Base-by-base conservation (phyloP, 1,140 invertebrate species). In the Cydia amplana region DNA sequence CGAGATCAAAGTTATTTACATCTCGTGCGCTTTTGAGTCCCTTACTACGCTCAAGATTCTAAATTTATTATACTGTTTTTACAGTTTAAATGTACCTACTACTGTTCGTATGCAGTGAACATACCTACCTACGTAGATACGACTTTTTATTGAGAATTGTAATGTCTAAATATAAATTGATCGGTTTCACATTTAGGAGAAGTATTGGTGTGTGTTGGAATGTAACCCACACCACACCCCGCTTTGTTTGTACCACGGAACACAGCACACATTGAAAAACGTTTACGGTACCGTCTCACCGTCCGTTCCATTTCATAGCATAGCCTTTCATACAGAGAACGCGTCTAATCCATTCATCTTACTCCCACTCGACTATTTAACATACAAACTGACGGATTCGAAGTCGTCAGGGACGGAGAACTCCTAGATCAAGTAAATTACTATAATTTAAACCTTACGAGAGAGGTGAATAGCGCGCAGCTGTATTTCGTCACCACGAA, bases 191-290 rank as follows among this genome's bases (percentile, higher is more conserved):
- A 36, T 36, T 70, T 70, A n/a, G 65, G 9, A 40, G 65, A 40
- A 40, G 32, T 43, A 36, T 70, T 18, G 7, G 65, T 36, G 65
- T 70, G 65, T 18, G 25, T 40, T 43, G 65, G 65, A 70, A 70
- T 70, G 65, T 70, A 70, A 70, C 65, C n/a, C 65, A 70, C 65
- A 70, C 65, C 49, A 51, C 49, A 70, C 65, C 49, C 18, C 49
- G n/a, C 16, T 6, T 18, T n/a, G n/a, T n/a, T n/a, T n/a, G 9
- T 40, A 40, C 36, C 16, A 18, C 65, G 16, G n/a, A 40, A 18
- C 36, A 18, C 65, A 12, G 65, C 65, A 70, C 65, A 70, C 65
- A 70, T 32, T 70, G 28, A 18, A 70, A 70, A 36, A 70, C 65
- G 18, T 40, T 70, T 70, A 70, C 65, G 65, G 65, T 18, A 36